A percentile compares a stretch with the other conserved stretches of the same genome.
These are phyloP conservation scores for Hypomecis atomaria DNA, from an alignment of 2,888 invertebrate species.

Conservation along the genomic window DNA sequence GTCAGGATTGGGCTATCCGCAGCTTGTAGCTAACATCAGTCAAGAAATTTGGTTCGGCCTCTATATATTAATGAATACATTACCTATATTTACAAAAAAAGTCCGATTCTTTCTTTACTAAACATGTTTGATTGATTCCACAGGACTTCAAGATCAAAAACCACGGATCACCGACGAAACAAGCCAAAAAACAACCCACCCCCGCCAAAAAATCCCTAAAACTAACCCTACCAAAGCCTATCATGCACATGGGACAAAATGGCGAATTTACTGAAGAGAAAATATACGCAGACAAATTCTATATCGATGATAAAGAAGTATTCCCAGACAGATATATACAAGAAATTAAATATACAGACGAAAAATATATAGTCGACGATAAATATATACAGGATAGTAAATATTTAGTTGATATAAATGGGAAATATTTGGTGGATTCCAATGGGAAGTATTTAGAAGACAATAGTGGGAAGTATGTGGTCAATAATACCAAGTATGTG, in stretches of 20 bases:
- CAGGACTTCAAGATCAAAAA: conserved; percentile 71
- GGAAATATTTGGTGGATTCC: conserved; percentile 32
- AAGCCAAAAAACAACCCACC: conserved; percentile 59
- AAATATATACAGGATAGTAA: conserved; percentile 31
- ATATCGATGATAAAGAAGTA: conserved; percentile 68
- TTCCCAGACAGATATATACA: conserved; percentile 52
- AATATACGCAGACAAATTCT: conserved; percentile 67
- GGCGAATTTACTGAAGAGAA: conserved; percentile 70
- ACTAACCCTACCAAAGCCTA: conserved; percentile 87
- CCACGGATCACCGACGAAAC: conserved; percentile 64
- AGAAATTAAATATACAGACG: conserved; percentile 54
- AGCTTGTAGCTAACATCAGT: too few relatives aligned
- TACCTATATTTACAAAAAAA: too few relatives aligned
- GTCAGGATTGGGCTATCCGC: too few relatives aligned
- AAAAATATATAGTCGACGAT: conserved; percentile 34
- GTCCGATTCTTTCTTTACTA: too few relatives aligned
- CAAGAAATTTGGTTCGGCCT: too few relatives aligned
- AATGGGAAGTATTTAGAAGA: conserved; percentile 36
- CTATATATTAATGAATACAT: too few relatives aligned
- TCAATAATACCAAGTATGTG: conserved; percentile 35
- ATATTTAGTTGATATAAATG: conserved; percentile 35
- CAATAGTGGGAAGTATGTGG: conserved; percentile 32
- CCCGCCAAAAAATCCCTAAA: conserved; percentile 80
- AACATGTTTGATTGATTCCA: too few relatives aligned
- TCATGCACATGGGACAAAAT: conserved; percentile 83